Evolutionary conservation across 2,113 vertebrate genomes (phyloP).

Genomic region (Aphyosemion australe): DNA sequence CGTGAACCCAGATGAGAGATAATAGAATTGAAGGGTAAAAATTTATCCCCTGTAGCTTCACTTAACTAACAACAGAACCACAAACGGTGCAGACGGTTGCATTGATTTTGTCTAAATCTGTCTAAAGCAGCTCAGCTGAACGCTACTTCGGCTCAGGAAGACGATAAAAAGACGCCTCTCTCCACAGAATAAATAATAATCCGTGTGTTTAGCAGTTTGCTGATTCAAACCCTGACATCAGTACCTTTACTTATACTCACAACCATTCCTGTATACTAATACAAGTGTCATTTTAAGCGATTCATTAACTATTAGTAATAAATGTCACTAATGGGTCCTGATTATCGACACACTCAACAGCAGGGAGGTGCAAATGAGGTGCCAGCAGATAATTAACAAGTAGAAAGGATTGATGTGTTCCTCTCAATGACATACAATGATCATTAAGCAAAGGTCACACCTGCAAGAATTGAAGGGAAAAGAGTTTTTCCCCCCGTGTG

Average conservation of each 20-base stretch:
- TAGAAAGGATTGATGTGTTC: slow-evolving; percentile 13
- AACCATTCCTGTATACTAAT: neutral
- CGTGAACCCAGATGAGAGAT: neutral
- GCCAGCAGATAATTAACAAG: slow-evolving; percentile 45
- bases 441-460: slow-evolving; percentile 38
- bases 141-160: neutral
- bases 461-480: slow-evolving; percentile 5
- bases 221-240: neutral
- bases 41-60: neutral
- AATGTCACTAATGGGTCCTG: slow-evolving; percentile 16
- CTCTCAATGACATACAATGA: slow-evolving; percentile 30
- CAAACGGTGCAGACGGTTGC: slow-evolving; percentile 9
- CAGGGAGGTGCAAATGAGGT: slow-evolving; percentile 11
- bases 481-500: neutral
- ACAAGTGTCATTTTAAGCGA: slow-evolving; percentile 18
- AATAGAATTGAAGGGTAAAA: neutral
- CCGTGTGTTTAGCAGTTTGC: too few species aligned
- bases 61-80: neutral
- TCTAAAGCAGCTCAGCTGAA: neutral
- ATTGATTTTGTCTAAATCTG: slow-evolving; percentile 12
- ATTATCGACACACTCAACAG: slow-evolving; percentile 19
- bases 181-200: neutral
- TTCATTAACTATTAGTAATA: slow-evolving; percentile 29
- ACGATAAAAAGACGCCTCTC: neutral
- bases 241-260: neutral